Percentiles rank a stretch among this genome's conserved stretches.
Conservation (phyloP, 1,140 invertebrate genomes). For the Aleiodes sp. region DNA sequence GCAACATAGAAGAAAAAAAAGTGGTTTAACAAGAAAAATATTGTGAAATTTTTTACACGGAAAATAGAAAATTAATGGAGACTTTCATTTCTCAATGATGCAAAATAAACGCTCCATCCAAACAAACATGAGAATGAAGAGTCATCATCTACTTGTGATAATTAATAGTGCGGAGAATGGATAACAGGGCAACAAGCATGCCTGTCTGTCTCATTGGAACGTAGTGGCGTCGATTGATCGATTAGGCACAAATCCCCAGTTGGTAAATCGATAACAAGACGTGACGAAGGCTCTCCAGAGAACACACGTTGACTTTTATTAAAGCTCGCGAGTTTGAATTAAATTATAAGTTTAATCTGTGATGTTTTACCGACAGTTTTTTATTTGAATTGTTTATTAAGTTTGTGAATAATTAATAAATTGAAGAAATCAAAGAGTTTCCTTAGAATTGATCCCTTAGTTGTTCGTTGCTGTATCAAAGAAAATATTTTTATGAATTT, state of each 20-base stretch:
- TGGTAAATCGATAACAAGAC: conserved; percentile 40
- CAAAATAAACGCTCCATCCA: neutral
- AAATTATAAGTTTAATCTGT: too few species aligned
- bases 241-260: conserved; percentile 33
- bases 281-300: conserved; percentile 30
- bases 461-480: too few species aligned
- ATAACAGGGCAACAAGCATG: conserved; percentile 31
- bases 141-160: conserved; percentile 44
- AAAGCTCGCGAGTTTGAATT: too few species aligned
- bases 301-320: too few species aligned
- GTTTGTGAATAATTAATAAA: too few species aligned
- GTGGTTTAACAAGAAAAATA: neutral
- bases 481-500: too few species aligned
- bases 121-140: conserved; percentile 22
- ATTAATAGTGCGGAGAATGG: conserved; percentile 47
- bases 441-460: too few species aligned
- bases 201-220: conserved; percentile 29
- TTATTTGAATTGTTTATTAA: too few species aligned
- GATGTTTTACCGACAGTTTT: too few species aligned
- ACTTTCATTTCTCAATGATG: neutral
- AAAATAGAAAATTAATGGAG: neutral
- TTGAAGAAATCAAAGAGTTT: too few species aligned
- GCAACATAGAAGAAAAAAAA: conserved; percentile 45
- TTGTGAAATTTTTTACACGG: neutral
- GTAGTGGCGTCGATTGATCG: conserved; percentile 42